These are phyloP conservation scores for Agapornis canus DNA, from an alignment of 2,797 vertebrate genomes.

Conservation along the genomic window DNA sequence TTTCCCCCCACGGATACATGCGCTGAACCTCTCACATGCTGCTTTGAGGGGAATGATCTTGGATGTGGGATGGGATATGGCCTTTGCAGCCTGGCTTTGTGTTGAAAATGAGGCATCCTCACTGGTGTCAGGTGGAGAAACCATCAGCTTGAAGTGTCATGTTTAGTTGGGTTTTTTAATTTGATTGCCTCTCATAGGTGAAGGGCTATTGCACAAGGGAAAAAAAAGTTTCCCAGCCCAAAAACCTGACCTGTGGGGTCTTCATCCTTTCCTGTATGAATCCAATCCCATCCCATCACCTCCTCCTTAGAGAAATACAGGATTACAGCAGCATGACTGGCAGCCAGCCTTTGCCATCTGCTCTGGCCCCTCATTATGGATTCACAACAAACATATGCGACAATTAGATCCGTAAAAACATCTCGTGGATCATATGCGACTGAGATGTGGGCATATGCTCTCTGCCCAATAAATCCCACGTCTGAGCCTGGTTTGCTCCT, in stretches of 20 bases:
- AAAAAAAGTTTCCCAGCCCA: background rate
- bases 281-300: background rate
- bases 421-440: background rate
- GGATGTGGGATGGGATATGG: accelerated
- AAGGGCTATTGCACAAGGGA: background rate
- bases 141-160: background rate
- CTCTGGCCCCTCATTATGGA: slow-evolving; percentile 64
- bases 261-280: accelerated
- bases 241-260: background rate
- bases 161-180: background rate
- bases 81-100: background rate
- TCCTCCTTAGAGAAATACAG: background rate
- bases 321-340: background rate
- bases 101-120: background rate
- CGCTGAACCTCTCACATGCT: accelerated
- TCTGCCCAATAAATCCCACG: slow-evolving; percentile 13
- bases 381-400: slow-evolving; percentile 61
- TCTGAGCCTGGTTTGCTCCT: background rate
- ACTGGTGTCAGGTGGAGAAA: accelerated
- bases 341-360: slow-evolving; percentile 67
- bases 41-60: background rate
- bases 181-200: background rate
- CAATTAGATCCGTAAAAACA: slow-evolving; percentile 55
- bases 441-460: background rate
- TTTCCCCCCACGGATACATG: accelerated